Conservation (phyloP, 1,140 invertebrate genomes). For the Cyphomyrmex costatus region DNA sequence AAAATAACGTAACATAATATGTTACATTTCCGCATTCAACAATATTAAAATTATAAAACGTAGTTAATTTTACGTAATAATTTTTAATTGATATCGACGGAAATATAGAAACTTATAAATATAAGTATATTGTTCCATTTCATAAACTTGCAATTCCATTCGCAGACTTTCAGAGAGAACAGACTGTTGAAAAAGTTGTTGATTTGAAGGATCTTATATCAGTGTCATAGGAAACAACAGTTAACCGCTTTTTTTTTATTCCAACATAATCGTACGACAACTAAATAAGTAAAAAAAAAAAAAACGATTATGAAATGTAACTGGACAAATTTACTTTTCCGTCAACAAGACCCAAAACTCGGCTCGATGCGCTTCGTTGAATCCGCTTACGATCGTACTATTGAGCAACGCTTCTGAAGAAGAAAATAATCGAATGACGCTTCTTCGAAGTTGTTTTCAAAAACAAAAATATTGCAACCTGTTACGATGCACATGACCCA, state of each 20-base stretch:
- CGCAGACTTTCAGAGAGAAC: background rate
- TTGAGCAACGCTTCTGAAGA: constrained; percentile 25
- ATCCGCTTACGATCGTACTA: constrained; percentile 6
- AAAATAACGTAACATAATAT: too few relatives aligned
- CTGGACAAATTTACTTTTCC: constrained; percentile 1
- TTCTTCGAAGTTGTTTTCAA: constrained; percentile 14
- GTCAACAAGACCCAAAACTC: constrained; percentile 16
- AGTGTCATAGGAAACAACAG: constrained; percentile 25
- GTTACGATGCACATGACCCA: constrained; percentile 34
- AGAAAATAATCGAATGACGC: constrained; percentile 29
- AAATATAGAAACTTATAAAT: background rate
- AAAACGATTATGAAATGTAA: constrained; percentile 21
- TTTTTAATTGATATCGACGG: too few relatives aligned
- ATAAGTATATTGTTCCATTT: background rate
- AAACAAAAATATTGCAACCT: constrained; percentile 41
- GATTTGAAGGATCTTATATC: background rate
- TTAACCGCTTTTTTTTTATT: background rate
- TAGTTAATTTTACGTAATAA: too few relatives aligned
- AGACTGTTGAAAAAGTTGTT: constrained; percentile 4
- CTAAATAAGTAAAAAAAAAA: background rate
- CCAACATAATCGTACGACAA: background rate
- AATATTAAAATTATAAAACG: too few relatives aligned
- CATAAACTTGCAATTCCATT: background rate
- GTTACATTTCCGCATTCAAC: too few relatives aligned
- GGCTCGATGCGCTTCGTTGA: background rate